A percentile compares a stretch with the other conserved stretches of the same genome.
These are phyloP conservation scores for Nebria ingens DNA, from an alignment of 1,140 invertebrate genomes.

Conservation along the genomic window DNA sequence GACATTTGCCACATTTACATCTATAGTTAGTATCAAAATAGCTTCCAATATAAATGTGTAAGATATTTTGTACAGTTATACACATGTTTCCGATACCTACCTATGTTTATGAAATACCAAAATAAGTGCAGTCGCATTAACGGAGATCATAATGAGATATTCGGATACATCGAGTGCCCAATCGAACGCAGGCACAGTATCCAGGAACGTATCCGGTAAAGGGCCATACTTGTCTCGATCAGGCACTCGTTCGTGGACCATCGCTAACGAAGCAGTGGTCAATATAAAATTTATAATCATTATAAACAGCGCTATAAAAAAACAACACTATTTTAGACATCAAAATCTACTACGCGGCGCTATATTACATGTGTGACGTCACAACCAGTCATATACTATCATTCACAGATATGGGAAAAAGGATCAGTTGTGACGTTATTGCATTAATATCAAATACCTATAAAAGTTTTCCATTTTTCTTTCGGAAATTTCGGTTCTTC, in stretches of 20 bases:
- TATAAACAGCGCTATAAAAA: constrained; percentile 47
- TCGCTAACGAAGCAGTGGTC: constrained; percentile 59
- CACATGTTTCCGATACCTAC: too few relatives aligned
- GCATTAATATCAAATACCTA: constrained; percentile 40
- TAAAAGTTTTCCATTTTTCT: constrained; percentile 59
- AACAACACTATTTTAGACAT: constrained; percentile 10
- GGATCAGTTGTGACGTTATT: not conserved
- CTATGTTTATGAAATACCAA: constrained; percentile 77
- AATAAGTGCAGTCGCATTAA: constrained; percentile 59
- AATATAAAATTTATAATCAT: constrained; percentile 50
- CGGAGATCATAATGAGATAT: constrained; percentile 72
- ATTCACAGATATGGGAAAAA: constrained; percentile 1
- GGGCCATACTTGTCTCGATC: constrained; percentile 57
- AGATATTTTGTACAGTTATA: too few relatives aligned
- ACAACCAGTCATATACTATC: constrained; percentile 2
- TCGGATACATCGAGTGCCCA: constrained; percentile 79
- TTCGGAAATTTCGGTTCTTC: constrained; percentile 56
- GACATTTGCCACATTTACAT: not conserved
- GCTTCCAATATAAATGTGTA: not conserved
- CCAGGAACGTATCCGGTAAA: constrained; percentile 70
- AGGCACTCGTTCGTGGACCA: constrained; percentile 77
- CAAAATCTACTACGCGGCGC: constrained; percentile 1
- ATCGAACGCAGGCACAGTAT: constrained; percentile 56
- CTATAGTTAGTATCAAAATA: not conserved
- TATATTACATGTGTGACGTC: constrained; percentile 7